Conservation (phyloP, 2,888 invertebrate species). For the Lycophotia porphyrea region DNA sequence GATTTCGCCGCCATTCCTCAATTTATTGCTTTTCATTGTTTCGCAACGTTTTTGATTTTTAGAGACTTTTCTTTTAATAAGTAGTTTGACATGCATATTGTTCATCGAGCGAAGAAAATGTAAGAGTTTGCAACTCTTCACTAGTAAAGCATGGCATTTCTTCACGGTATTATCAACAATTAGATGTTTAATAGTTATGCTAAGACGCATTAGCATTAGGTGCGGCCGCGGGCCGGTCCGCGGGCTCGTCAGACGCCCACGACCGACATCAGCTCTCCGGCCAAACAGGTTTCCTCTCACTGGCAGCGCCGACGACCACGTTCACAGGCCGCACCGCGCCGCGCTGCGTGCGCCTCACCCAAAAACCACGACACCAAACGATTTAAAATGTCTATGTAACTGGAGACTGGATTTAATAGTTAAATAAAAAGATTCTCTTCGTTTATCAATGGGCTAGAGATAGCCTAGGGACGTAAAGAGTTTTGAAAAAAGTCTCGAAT, state of each 20-base stretch:
- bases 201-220: constrained; percentile 66
- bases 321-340: constrained; percentile 56
- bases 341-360: constrained; percentile 49
- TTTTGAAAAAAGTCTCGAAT: neutral
- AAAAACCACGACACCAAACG: constrained; percentile 43
- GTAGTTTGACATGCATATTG: constrained; percentile 20
- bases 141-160: constrained; percentile 15
- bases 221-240: constrained; percentile 70
- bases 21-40: constrained; percentile 67
- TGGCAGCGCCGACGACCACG: constrained; percentile 71
- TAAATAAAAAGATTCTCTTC: neutral
- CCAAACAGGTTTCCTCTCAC: constrained; percentile 89
- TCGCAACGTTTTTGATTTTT: constrained; percentile 44
- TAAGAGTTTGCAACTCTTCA: neutral
- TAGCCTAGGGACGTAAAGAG: neutral
- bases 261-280: constrained; percentile 66
- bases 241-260: constrained; percentile 79
- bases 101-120: neutral
- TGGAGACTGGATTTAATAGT: constrained; percentile 14
- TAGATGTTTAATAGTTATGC: constrained; percentile 33
- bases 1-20: constrained; percentile 70
- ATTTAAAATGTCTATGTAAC: constrained; percentile 6
- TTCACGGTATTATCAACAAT: constrained; percentile 31
- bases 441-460: neutral
- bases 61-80: constrained; percentile 7